phyloP scores from a whole-genome alignment of 2,888 invertebrate species.

The Epirrhoe tristata region DNA sequence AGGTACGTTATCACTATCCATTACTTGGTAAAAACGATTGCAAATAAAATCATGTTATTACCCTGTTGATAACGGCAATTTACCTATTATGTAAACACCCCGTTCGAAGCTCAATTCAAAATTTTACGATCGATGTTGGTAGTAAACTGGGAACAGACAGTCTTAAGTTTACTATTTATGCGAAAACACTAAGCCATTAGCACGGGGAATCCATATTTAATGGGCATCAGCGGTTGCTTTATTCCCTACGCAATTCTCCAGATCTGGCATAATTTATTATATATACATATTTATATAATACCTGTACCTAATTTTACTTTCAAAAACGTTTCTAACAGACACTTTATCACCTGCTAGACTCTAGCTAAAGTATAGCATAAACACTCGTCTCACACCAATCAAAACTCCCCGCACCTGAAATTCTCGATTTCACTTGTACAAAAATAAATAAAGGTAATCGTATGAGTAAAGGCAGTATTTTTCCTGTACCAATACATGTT shows the following conservation, averaged over 20 bases:
- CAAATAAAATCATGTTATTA: background rate
- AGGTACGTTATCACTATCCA: too few relatives aligned
- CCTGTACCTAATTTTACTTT: too few relatives aligned
- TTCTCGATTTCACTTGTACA: too few relatives aligned
- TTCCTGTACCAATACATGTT: background rate
- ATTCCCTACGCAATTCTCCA: constrained; percentile 22
- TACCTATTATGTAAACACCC: background rate
- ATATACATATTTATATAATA: too few relatives aligned
- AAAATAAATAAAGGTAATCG: too few relatives aligned
- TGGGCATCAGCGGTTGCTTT: constrained; percentile 8
- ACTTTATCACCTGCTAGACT: too few relatives aligned
- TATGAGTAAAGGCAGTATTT: background rate
- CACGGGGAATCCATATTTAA: constrained; percentile 23
- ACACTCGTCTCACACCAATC: background rate
- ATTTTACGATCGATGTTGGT: constrained; percentile 2
- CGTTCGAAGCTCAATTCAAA: background rate
- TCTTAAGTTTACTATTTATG: constrained; percentile 22
- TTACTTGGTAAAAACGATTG: too few relatives aligned
- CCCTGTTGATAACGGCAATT: background rate
- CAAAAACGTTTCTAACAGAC: too few relatives aligned
- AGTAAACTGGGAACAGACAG: constrained; percentile 2
- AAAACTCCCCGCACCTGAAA: background rate
- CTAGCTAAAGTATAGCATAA: background rate
- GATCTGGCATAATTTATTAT: constrained; percentile 1
- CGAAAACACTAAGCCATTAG: constrained; percentile 18